Evolutionary conservation across 2,888 invertebrate genomes (phyloP), one percentile per base, ranked within the genome.

Genomic region (Arctia plantaginis): DNA sequence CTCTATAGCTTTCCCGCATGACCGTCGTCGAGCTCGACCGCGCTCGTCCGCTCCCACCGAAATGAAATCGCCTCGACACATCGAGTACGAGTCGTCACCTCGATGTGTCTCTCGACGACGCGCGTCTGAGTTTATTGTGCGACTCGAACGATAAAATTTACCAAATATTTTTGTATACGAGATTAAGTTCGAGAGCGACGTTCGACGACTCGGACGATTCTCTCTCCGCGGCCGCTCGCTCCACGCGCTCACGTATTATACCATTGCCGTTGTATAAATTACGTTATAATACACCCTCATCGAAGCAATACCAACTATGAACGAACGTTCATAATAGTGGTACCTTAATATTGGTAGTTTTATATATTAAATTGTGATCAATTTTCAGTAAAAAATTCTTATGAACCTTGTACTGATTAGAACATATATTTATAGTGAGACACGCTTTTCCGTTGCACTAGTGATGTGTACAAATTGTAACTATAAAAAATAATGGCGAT

Each of bases 261-360:
- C 35, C 65, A 20, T 20, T 3, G 33, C 41, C 66, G 12, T n/a
- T 44, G 59, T 27, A 39, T 15, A 7, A 18, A 23, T 23, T 55
- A 55, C 59, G 18, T 69, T 30, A 8, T 39, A 1, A 47, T 13
- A 51, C 33, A 12, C 35, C 30, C n/a, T 18, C 33, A 7, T 70
- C 55, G 3, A 35, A 70, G 30, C 39, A 15, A 69, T 23, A 23
- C 47, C 30, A n/a, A 41, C 66, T 66, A 33, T 70, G 15, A 41
- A 66, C 65, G 18, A 59, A 41, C n/a, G 70, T 77, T 77, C n/a
- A n/a, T n/a, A n/a, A n/a, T n/a, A n/a, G n/a, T n/a, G n/a, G 76
- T 78, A 76, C 74, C 77, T 77, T 80, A 77, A 79, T 74, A 77
- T 78, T 81, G 71, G 72, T 80, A 44, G 65, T 73, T 51, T 81